phyloP scores from a whole-genome alignment of 2,888 invertebrate genomes.

The Bombyx huttoni region DNA sequence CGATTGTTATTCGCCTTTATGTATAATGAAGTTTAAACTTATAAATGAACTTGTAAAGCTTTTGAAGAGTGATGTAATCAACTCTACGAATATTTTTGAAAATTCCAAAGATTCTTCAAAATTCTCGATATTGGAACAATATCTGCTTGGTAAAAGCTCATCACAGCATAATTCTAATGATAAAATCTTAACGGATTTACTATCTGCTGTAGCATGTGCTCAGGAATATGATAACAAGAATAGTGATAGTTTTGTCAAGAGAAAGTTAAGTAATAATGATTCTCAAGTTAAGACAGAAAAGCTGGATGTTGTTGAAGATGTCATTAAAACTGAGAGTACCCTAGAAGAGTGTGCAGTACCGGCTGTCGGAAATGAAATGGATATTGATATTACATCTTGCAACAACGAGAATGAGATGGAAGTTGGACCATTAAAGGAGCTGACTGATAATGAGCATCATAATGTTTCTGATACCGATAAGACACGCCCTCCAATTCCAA shows the following conservation, averaged over 20 bases:
- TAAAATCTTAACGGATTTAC: slow-evolving; percentile 73
- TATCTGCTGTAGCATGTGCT: slow-evolving; percentile 74
- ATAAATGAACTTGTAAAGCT: slow-evolving; percentile 77
- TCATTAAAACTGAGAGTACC: slow-evolving; percentile 67
- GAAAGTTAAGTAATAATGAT: slow-evolving; percentile 48
- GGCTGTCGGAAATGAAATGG: slow-evolving; percentile 66
- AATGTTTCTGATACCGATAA: slow-evolving; percentile 32
- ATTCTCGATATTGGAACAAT: slow-evolving; percentile 80
- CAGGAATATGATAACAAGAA: slow-evolving; percentile 73
- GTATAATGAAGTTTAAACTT: slow-evolving; percentile 80
- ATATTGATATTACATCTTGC: slow-evolving; percentile 56
- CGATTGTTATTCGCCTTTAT: slow-evolving; percentile 86
- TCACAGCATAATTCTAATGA: slow-evolving; percentile 53
- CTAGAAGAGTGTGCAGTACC: slow-evolving; percentile 66
- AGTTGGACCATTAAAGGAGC: slow-evolving; percentile 63
- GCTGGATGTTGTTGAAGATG: slow-evolving; percentile 24
- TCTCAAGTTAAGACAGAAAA: slow-evolving; percentile 43
- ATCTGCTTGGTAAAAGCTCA: slow-evolving; percentile 71
- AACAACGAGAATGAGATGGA: slow-evolving; percentile 59
- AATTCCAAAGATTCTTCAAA: slow-evolving; percentile 64
- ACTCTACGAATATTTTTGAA: slow-evolving; percentile 49
- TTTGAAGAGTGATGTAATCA: slow-evolving; percentile 74
- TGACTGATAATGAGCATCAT: slow-evolving; percentile 42
- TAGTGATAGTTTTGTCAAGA: slow-evolving; percentile 55
- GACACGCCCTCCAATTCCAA: slow-evolving; percentile 59